Conservation (phyloP, 2,113 vertebrate genomes). For the Drymodes brunneopygia region DNA sequence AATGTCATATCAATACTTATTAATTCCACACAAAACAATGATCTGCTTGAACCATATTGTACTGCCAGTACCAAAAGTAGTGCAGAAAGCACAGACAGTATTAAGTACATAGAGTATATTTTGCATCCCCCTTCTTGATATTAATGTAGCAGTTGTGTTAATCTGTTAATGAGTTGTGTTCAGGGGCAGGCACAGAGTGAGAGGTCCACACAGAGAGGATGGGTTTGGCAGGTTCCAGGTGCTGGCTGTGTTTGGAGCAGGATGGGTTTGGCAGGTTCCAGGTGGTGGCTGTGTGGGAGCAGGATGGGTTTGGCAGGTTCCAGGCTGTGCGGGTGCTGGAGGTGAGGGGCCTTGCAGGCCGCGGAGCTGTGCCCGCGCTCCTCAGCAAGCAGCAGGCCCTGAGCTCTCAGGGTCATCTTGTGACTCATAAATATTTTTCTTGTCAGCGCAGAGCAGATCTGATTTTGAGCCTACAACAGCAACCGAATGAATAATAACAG, state of each 20-base stretch:
- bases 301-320: background rate
- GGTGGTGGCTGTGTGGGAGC: too few species aligned
- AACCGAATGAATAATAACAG: background rate
- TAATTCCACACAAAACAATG: background rate
- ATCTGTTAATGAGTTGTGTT: background rate
- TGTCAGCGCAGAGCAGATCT: slow-evolving; percentile 8
- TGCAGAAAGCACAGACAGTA: background rate
- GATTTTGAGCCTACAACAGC: slow-evolving; percentile 2
- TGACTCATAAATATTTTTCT: slow-evolving; percentile 9
- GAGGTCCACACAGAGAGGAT: too few species aligned
- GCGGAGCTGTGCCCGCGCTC: background rate
- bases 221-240: too few species aligned
- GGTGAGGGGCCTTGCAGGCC: background rate
- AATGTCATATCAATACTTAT: background rate
- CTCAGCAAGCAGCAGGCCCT: background rate
- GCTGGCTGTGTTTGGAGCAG: too few species aligned
- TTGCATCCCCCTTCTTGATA: background rate
- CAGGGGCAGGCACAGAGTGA: background rate
- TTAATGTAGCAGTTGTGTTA: background rate
- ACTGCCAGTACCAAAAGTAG: background rate
- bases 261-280: too few species aligned
- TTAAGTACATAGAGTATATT: background rate
- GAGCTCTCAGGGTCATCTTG: background rate
- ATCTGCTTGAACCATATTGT: background rate
- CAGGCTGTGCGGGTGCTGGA: background rate